phyloP scores from a whole-genome alignment of 2,113 vertebrate species.

The Blennius ocellaris region DNA sequence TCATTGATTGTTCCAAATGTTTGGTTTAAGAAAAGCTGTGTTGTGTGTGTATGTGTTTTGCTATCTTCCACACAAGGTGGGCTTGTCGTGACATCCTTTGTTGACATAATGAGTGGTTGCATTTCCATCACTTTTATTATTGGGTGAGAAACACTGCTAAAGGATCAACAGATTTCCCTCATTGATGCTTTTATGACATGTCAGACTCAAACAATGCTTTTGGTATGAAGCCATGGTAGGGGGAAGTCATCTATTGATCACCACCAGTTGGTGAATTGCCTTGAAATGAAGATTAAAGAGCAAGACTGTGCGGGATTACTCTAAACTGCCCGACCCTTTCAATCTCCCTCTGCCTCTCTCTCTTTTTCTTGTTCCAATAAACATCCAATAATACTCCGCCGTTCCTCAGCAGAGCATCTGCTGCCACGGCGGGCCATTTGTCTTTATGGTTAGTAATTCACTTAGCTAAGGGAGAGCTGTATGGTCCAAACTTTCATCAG shows the following conservation, averaged over 20 bases:
- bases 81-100: not conserved
- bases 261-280: slow-evolving; percentile 41
- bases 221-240: slow-evolving; percentile 34
- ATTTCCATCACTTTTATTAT: slow-evolving; percentile 15
- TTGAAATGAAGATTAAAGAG: slow-evolving; percentile 68
- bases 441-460: slow-evolving; percentile 69
- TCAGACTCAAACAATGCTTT: slow-evolving; percentile 45
- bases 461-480: slow-evolving; percentile 37
- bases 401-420: slow-evolving; percentile 67
- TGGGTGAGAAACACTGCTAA: slow-evolving; percentile 12
- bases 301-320: slow-evolving; percentile 28
- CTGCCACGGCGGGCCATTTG: slow-evolving; percentile 57
- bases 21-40: no score
- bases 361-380: slow-evolving; percentile 60
- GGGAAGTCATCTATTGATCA: slow-evolving; percentile 63
- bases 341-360: slow-evolving; percentile 16
- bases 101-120: not conserved
- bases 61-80: not conserved
- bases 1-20: no score
- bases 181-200: slow-evolving; percentile 42
- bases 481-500: slow-evolving; percentile 54
- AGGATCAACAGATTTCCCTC: slow-evolving; percentile 25
- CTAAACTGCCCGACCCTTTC: slow-evolving; percentile 37
- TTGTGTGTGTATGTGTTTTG: not conserved
- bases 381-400: slow-evolving; percentile 52